Evolutionary conservation across 2,797 vertebrate genomes (phyloP).

Genomic region (Ptychadena robeensis): DNA sequence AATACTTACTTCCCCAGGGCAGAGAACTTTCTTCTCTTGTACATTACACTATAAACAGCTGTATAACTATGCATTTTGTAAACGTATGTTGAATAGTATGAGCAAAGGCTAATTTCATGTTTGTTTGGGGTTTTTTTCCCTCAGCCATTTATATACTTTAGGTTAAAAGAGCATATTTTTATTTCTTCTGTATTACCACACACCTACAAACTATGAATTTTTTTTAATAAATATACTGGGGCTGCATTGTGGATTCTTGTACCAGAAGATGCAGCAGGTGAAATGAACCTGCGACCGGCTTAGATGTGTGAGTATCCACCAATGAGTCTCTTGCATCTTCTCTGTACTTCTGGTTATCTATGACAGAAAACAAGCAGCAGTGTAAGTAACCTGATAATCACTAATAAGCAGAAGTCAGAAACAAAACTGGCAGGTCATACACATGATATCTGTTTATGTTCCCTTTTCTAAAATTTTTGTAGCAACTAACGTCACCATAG

Average conservation of each 20-base stretch:
- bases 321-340: conserved; percentile 73
- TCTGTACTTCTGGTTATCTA: conserved; percentile 34
- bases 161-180: conserved; percentile 73
- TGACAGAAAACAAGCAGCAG: neutral
- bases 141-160: conserved; percentile 71
- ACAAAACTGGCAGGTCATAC: too few relatives aligned
- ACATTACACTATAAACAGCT: conserved; percentile 16
- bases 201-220: conserved; percentile 78
- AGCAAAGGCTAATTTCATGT: conserved; percentile 73
- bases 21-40: neutral
- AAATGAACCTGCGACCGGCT: conserved; percentile 17
- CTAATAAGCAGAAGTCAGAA: neutral
- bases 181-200: conserved; percentile 72
- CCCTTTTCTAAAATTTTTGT: too few relatives aligned
- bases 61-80: conserved; percentile 71
- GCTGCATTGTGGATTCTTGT: conserved; percentile 64
- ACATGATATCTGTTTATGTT: too few relatives aligned
- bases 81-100: conserved; percentile 75
- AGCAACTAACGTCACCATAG: too few relatives aligned
- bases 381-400: neutral
- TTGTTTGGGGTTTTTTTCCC: conserved; percentile 61
- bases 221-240: conserved; percentile 77
- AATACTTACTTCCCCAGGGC: conserved; percentile 30
- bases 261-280: conserved; percentile 71
- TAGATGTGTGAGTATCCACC: conserved; percentile 64